Percentiles rank a stretch among this genome's conserved stretches.
Evolutionary conservation across 2,888 invertebrate genomes (phyloP).

Genomic region (Agonopterix arenella): DNA sequence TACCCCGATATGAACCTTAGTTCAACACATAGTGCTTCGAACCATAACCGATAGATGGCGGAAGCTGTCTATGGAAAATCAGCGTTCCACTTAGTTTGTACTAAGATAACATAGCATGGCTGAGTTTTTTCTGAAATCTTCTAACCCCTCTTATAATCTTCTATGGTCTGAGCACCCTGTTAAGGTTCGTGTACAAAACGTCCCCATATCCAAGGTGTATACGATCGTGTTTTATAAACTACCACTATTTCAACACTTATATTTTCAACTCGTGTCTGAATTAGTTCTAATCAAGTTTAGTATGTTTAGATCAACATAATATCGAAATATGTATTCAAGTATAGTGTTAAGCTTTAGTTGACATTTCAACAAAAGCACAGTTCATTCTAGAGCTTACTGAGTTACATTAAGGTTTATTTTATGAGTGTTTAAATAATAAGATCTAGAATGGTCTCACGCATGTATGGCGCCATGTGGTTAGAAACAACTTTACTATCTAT

Average conservation of each 20-base stretch:
- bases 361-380: conserved; percentile 14
- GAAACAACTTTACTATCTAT: conserved; percentile 8
- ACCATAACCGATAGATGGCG: too few species aligned
- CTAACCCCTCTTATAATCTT: too few species aligned
- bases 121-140: too few species aligned
- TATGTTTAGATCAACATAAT: conserved; percentile 65
- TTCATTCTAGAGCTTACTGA: neutral
- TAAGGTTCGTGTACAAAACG: too few species aligned
- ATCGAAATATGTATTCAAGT: conserved; percentile 67
- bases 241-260: neutral
- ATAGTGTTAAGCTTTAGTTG: conserved; percentile 26
- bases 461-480: conserved; percentile 11
- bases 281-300: conserved; percentile 45
- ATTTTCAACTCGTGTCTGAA: neutral
- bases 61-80: too few species aligned
- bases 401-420: neutral
- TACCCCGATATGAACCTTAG: too few species aligned
- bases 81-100: too few species aligned
- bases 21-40: too few species aligned
- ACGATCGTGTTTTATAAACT: conserved; percentile 9
- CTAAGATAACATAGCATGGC: too few species aligned
- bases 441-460: conserved; percentile 36
- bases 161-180: too few species aligned
- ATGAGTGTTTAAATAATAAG: neutral
- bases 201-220: too few species aligned